phyloP scores from a whole-genome alignment of 1,140 invertebrate genomes.

The Anastatus disparis region DNA sequence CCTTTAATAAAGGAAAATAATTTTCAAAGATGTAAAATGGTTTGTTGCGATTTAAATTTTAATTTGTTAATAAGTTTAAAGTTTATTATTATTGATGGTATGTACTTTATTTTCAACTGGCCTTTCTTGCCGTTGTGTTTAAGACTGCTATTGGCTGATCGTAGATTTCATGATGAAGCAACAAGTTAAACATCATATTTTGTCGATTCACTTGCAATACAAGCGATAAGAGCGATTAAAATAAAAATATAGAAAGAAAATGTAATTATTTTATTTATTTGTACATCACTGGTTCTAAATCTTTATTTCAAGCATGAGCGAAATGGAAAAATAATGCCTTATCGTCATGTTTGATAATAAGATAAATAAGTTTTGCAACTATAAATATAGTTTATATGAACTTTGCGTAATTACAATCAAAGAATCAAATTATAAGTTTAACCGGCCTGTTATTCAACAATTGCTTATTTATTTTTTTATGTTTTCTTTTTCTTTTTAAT shows the following conservation, averaged over 20 bases:
- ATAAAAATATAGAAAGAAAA: neutral
- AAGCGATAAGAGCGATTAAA: neutral
- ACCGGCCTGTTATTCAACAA: slow-evolving; percentile 19
- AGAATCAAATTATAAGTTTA: slow-evolving; percentile 13
- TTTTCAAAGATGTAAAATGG: slow-evolving; percentile 11
- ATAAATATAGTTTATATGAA: slow-evolving; percentile 20
- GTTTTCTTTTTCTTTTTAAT: slow-evolving; percentile 14
- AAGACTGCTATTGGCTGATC: slow-evolving; percentile 41
- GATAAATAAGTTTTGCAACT: slow-evolving; percentile 25
- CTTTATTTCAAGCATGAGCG: neutral
- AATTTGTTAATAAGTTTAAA: slow-evolving; percentile 38
- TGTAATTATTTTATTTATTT: slow-evolving; percentile 24
- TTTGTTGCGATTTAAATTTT: slow-evolving; percentile 19
- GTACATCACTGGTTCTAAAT: neutral
- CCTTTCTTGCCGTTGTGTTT: slow-evolving; percentile 39
- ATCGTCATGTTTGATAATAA: slow-evolving; percentile 4
- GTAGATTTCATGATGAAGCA: slow-evolving; percentile 22
- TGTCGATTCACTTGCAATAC: neutral
- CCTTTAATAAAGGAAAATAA: slow-evolving; percentile 1
- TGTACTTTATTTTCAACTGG: slow-evolving; percentile 16
- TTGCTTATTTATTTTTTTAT: slow-evolving; percentile 15
- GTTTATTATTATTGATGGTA: slow-evolving; percentile 30
- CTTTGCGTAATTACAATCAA: slow-evolving; percentile 38
- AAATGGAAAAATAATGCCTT: neutral
- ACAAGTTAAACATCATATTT: slow-evolving; percentile 25